Evolutionary conservation across 2,797 vertebrate genomes (phyloP).

Genomic region (Erethizon dorsatum): DNA sequence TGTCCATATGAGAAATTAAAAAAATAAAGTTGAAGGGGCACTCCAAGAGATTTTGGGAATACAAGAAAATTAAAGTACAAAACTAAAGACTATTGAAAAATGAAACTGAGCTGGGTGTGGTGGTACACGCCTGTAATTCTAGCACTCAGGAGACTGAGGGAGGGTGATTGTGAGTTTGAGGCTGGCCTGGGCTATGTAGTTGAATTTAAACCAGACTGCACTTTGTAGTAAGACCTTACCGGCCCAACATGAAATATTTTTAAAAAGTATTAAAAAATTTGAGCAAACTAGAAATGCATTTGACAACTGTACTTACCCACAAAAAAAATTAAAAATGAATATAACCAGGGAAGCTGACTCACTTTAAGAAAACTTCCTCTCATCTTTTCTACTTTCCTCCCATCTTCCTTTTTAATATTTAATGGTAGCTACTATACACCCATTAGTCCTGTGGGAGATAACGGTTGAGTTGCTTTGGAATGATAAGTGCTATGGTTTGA

Average conservation of each 20-base stretch:
- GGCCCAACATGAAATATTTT: no score
- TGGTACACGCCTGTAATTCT: background rate
- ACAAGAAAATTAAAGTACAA: constrained; percentile 16
- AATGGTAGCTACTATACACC: background rate
- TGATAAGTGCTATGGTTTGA: background rate
- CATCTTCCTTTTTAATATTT: constrained; percentile 10
- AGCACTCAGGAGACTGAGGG: background rate
- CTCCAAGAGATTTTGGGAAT: background rate
- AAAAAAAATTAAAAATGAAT: background rate
- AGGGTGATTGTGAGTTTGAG: background rate
- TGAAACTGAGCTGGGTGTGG: background rate
- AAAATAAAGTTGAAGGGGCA: background rate
- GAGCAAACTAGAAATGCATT: background rate
- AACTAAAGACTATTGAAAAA: constrained; percentile 9
- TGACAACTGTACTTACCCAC: background rate
- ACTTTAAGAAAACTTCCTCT: background rate
- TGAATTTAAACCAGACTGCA: background rate
- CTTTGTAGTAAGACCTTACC: background rate
- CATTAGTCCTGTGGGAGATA: background rate
- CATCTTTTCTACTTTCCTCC: background rate
- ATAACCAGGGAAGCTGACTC: background rate
- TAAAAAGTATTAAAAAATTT: background rate
- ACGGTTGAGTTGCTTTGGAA: background rate
- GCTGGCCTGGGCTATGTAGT: no score
- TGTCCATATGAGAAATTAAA: background rate